Evolutionary conservation across 1,140 invertebrate genomes (phyloP), one percentile per base, ranked within the genome.

Genomic region (Steinernema feltiae): DNA sequence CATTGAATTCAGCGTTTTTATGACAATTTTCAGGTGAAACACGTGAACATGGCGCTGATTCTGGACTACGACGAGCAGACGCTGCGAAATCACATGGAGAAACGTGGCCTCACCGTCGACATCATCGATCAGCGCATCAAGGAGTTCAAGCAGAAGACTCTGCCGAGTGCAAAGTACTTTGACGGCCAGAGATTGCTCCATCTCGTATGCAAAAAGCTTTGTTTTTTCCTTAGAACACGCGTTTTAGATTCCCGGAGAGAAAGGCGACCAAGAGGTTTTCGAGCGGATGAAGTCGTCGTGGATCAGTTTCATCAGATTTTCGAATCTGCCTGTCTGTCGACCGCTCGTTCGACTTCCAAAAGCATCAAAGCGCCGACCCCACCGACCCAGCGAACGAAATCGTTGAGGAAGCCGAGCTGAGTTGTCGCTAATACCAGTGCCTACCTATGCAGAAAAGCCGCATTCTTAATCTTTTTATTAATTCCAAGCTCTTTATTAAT

Each of bases 211-310:
- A n/a, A n/a, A n/a, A n/a, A n/a, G n/a, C n/a, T n/a, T n/a, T n/a
- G n/a, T n/a, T n/a, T n/a, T n/a, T n/a, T n/a, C n/a, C n/a, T n/a
- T n/a, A n/a, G n/a, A n/a, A n/a, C n/a, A n/a, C n/a, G n/a, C n/a
- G n/a, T n/a, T n/a, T n/a, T n/a, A n/a, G n/a, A 85, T 85, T 71
- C 83, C 84, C 1, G 84, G 84, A 27, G 84, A 85, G 74, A 84
- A 83, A 71, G 81, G 81, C 48, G 84, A 84, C 41, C 69, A 81
- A 1, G 53, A 73, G 41, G 82, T 85, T 31, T 80, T 84, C 70
- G 85, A 85, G 30, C 74, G 84, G 70, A 86, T 85, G 85, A 78
- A 77, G 17, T 76, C 79, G 2, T 85, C 30, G 76, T 84, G 0
- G 32, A 70, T n/a, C 2, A 1, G 0, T 15, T 72, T 27, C 0